Evolutionary conservation across 1,140 invertebrate genomes (phyloP), one percentile per base, ranked within the genome.

Genomic region (Brachionus plicatilis): DNA sequence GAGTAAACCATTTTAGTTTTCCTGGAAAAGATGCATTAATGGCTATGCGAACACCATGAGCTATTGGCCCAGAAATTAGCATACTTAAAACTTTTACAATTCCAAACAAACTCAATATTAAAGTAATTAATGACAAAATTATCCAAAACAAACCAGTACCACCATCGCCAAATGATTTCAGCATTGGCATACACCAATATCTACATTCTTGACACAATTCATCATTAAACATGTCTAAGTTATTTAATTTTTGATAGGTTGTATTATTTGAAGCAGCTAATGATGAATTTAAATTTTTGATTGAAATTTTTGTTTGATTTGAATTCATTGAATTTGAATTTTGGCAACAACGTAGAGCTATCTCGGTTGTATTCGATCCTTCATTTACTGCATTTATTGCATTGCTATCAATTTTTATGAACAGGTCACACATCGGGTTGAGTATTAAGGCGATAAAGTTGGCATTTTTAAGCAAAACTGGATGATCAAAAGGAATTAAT

Each of bases 1-100:
- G 92, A 72, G 92, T 88, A 84, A 92, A 85, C 37, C 87, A 86
- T 85, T 86, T 87, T 85, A 90, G 86, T 86, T 89, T 85, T 86
- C 90, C 88, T 0, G 89, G 90, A 60, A 91, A 90, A 45, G 93
- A 89, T 3, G 91, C 88, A 85, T 92, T 92, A 60, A 93, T 86
- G n/a, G 91, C 89, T 43, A 88, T 90, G 84, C 91, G 88, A 47
- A 93, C 90, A 11, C 91, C 85, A 33, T 86, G 78, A 0, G 91
- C 91, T 27, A 92, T 91, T 27, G 88, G 89, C 14, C 92, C 92
- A 37, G 20, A 17, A 37, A 83, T 47, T 20, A 83, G 11, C 12
- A 68, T 24, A 68, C 60, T 68, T 17, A 83, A 68, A 47, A 72
- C 9, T 72, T 83, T 83, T n/a, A 83, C 82, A n/a, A 83, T 50